Base-by-base conservation (phyloP, 2,797 vertebrate genomes). In the Sebastes cheni region DNA sequence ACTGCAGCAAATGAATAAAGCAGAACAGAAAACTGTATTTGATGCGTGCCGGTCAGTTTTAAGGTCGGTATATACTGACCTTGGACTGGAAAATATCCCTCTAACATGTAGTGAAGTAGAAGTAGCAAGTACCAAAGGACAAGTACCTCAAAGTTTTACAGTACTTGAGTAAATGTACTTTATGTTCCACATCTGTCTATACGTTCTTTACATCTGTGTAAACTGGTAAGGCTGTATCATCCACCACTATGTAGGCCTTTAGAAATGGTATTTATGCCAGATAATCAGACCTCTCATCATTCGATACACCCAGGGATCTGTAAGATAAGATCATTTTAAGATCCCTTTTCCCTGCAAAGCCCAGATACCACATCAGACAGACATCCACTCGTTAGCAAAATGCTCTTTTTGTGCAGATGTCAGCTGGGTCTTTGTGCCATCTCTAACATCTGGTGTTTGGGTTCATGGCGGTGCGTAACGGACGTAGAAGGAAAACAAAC, bases 381-480 rank as follows among this genome's bases (percentile, higher is more conserved):
- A 59, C 61, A 30, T 65, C 58, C 46, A 36, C 58, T 88, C 84
- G 81, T 90, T 76, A 88, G 72, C 59, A 36, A 64, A 13, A 84
- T n/a, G 59, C n/a, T 36, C 36, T 52, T 90, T 88, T 83, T 90
- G 86, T 88, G 80, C 62, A 69, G 75, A 79, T 87, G 76, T 86
- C 86, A 84, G 78, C 46, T 30, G 55, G 36, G 30, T 82, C 86
- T 88, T 87, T 85, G 82, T 88, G 46, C 59, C 52, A n/a, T 88
- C 68, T 39, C 25, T 79, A 22, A 79, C 71, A 91, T 90, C 82
- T 92, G 83, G 11, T 95, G 92, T 94, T 94, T 94, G 88, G 91
- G 89, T 94, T 94, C 78, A 73, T 59, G 70, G 67, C n/a, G 56
- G 83, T 72, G 80, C 56, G 27, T 62, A 83, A 83, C 67, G 56